Conservation (phyloP, 2,797 vertebrate species). For the Acomys russatus region DNA sequence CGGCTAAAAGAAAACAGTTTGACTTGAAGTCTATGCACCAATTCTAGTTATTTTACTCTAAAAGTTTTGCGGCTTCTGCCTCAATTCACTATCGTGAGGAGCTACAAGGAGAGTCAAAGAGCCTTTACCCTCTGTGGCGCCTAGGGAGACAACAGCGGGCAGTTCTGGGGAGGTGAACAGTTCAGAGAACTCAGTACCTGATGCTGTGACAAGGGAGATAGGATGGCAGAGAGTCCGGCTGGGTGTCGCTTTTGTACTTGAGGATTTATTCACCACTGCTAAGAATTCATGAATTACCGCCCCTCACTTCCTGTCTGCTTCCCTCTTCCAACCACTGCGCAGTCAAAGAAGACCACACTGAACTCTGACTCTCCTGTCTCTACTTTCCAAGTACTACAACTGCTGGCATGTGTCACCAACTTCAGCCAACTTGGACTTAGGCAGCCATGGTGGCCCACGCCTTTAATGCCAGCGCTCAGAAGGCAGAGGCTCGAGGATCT, state of each 20-base stretch:
- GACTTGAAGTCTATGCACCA: constrained; percentile 16
- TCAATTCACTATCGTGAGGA: background rate
- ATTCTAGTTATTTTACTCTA: background rate
- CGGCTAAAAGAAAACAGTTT: background rate
- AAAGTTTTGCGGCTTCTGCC: background rate
- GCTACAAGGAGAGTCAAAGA: background rate
- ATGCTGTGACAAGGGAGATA: background rate
- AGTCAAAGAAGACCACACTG: background rate
- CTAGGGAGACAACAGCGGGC: background rate
- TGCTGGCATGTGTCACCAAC: background rate
- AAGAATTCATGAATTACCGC: background rate
- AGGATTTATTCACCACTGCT: background rate
- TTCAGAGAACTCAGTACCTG: background rate
- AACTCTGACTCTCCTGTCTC: background rate
- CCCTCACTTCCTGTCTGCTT: background rate
- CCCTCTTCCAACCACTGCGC: background rate
- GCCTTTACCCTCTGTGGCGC: background rate
- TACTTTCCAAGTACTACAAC: background rate
- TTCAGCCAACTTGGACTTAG: background rate
- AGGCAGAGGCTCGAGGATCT: background rate
- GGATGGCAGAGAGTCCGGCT: background rate
- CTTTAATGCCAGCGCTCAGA: background rate
- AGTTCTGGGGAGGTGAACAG: background rate
- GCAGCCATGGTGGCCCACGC: background rate
- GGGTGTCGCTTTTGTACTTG: background rate